These are phyloP conservation scores for Mycalesis mineus DNA, from an alignment of 2,888 invertebrate genomes.

Conservation along the genomic window DNA sequence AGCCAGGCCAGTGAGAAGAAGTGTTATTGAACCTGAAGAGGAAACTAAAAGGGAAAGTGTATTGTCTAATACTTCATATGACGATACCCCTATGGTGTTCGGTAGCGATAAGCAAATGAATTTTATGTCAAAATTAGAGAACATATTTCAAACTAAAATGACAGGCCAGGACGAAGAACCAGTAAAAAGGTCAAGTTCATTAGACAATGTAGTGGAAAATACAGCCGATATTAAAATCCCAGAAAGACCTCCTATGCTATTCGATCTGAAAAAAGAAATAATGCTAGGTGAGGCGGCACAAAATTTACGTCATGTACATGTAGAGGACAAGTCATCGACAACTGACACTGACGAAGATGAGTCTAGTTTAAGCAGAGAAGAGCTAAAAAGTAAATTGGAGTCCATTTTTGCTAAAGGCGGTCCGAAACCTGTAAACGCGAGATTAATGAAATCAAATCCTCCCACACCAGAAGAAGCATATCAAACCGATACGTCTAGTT, in stretches of 20 bases:
- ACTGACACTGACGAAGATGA: constrained; percentile 45
- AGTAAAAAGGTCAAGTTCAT: constrained; percentile 58
- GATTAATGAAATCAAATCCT: constrained; percentile 59
- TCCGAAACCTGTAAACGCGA: constrained; percentile 50
- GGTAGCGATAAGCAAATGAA: constrained; percentile 47
- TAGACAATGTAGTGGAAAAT: constrained; percentile 51
- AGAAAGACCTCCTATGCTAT: constrained; percentile 49
- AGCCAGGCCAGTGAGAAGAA: constrained; percentile 32
- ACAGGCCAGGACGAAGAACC: constrained; percentile 47
- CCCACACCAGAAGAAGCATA: constrained; percentile 60
- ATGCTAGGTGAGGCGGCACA: constrained; percentile 44
- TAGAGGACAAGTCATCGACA: constrained; percentile 35
- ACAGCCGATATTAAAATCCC: constrained; percentile 38
- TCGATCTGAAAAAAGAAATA: constrained; percentile 62
- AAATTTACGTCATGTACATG: constrained; percentile 47
- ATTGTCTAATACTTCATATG: constrained; percentile 38
- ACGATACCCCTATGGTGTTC: constrained; percentile 42
- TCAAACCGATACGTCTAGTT: constrained; percentile 53
- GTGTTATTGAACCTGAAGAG: constrained; percentile 30
- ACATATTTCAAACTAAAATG: constrained; percentile 61
- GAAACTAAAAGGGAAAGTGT: constrained; percentile 37
- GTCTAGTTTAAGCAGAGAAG: constrained; percentile 51
- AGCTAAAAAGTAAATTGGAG: constrained; percentile 66
- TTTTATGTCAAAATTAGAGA: constrained; percentile 67
- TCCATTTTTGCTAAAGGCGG: constrained; percentile 61